Percentiles rank a stretch among this genome's conserved stretches.
Evolutionary conservation across 2,113 vertebrate genomes (phyloP).

Genomic region (Ranitomeya imitator): DNA sequence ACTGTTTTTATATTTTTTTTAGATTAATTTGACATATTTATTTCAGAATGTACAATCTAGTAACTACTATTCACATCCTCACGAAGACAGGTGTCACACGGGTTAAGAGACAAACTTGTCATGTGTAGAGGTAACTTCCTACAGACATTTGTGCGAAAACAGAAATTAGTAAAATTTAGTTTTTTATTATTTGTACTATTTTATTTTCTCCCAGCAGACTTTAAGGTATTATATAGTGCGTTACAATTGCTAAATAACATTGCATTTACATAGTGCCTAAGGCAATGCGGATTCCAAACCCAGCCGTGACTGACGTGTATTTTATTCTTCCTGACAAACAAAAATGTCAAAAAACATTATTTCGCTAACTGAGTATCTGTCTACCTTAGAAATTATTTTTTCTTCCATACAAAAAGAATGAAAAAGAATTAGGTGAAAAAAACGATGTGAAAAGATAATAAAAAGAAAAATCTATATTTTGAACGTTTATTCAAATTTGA

Average conservation of each 20-base stretch:
- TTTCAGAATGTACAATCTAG: not conserved
- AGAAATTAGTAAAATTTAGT: not conserved
- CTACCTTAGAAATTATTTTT: too few relatives aligned
- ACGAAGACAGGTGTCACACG: too few relatives aligned
- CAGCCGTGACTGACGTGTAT: not conserved
- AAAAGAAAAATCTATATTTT: too few relatives aligned
- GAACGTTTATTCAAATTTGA: too few relatives aligned
- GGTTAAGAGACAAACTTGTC: too few relatives aligned
- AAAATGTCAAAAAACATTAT: not conserved
- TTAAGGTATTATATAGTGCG: not conserved
- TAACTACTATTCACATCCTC: too few relatives aligned
- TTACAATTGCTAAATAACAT: not conserved
- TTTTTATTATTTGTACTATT: not conserved
- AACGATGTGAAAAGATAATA: too few relatives aligned
- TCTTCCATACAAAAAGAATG: too few relatives aligned
- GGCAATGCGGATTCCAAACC: not conserved
- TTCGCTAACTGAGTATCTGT: not conserved
- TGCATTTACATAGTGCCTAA: not conserved
- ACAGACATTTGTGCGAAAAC: too few relatives aligned
- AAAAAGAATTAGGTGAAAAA: too few relatives aligned
- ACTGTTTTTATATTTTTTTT: not conserved
- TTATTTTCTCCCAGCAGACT: not conserved
- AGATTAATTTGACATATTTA: not conserved
- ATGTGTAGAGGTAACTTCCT: too few relatives aligned
- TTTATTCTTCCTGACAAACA: not conserved